Evolutionary conservation across 2,888 invertebrate species (phyloP), one percentile per base, ranked within the genome.

Genomic region (Marasmarcha lunaedactyla): DNA sequence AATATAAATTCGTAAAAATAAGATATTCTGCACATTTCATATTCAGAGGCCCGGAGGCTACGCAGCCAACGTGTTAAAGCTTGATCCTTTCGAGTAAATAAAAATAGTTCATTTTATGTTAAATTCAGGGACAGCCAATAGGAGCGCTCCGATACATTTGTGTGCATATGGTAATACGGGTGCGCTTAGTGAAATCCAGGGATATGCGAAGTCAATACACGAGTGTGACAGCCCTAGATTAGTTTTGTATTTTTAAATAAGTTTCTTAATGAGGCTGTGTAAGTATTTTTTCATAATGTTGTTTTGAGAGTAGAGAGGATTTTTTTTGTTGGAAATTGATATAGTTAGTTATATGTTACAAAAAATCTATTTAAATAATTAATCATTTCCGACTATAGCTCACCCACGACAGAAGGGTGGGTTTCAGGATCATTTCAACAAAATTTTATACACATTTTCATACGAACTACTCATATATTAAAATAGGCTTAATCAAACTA

Each of bases 61-160:
- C 20, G 7, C 51, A 61, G 58, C 57, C 59, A 58, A 57, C 58
- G 60, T 52, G 57, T 54, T 59, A 59, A 67, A 65, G 64, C 63
- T 62, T 64, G 60, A 60, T 61, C 63, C 69, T 20, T 20, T 20
- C 7, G 57, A 62, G 64, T 71, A 70, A 72, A 73, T 72, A 71
- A 74, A 77, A 71, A 71, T 77, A 72, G 64, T 64, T 11, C 4
- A 59, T 70, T 70, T 72, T 73, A 76, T 76, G 72, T 71, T 65
- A 68, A 64, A 64, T 57, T 59, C 47, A 55, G 76, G 74, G 79
- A 76, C 60, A 67, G 69, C 71, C 78, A 73, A 77, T 76, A 77
- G 69, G 68, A 74, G 20, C 7, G 66, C 50, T 54, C 69, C 71
- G 74, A 71, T 65, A 58, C 60, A 54, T 63, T 59, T 64, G 64